phyloP scores from a whole-genome alignment of 1,140 invertebrate genomes.

The Meteorus sp. region DNA sequence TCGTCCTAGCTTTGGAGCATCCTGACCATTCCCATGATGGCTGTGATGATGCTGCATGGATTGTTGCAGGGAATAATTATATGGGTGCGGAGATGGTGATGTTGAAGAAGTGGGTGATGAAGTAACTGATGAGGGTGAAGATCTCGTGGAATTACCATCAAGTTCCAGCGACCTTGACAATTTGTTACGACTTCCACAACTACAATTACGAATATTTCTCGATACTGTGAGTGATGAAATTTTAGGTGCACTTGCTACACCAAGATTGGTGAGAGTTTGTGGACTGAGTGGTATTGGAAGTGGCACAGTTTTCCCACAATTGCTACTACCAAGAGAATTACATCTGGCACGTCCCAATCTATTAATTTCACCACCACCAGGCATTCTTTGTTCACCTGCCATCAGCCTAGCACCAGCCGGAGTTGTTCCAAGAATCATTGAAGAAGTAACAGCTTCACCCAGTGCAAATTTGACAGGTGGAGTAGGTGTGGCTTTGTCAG shows the following conservation, averaged over 20 bases:
- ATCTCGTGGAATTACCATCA: slow-evolving; percentile 42
- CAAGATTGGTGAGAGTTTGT: slow-evolving; percentile 65
- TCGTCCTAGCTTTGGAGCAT: slow-evolving; percentile 57
- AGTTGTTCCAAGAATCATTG: slow-evolving; percentile 36
- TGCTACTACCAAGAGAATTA: slow-evolving; percentile 51
- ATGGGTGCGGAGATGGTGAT: slow-evolving; percentile 27
- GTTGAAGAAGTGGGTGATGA: slow-evolving; percentile 29
- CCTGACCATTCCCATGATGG: slow-evolving; percentile 45
- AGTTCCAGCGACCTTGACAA: slow-evolving; percentile 55
- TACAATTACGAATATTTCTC: slow-evolving; percentile 62
- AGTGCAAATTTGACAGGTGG: slow-evolving; percentile 68
- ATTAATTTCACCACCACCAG: slow-evolving; percentile 18
- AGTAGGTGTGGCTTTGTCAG: slow-evolving; percentile 53
- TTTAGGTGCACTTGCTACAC: slow-evolving; percentile 54
- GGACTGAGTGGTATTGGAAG: slow-evolving; percentile 62
- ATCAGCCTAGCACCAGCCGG: slow-evolving; percentile 34
- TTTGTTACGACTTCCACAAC: slow-evolving; percentile 73
- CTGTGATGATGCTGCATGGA: slow-evolving; percentile 17
- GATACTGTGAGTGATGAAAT: slow-evolving; percentile 37
- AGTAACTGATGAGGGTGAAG: slow-evolving; percentile 18
- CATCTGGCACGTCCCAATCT: slow-evolving; percentile 44
- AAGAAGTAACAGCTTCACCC: slow-evolving; percentile 65
- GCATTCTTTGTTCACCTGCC: slow-evolving; percentile 28
- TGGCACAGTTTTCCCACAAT: slow-evolving; percentile 38
- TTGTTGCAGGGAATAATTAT: slow-evolving; percentile 17